Conservation (phyloP, 2,888 invertebrate species). For the Neria commutata region DNA sequence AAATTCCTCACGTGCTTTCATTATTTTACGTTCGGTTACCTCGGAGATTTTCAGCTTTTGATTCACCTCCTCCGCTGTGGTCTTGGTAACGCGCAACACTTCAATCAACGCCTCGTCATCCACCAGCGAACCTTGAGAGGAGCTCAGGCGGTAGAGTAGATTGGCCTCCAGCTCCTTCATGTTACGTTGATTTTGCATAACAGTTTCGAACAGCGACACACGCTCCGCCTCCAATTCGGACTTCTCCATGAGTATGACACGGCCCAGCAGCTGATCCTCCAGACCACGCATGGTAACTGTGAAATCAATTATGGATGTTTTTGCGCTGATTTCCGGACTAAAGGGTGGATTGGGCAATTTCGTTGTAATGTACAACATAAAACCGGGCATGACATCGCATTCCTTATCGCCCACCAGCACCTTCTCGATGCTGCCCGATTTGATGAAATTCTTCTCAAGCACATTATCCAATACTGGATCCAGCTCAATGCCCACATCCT, state of each 20-base stretch:
- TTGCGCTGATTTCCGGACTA: constrained; percentile 95
- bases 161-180: constrained; percentile 97
- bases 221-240: constrained; percentile 93
- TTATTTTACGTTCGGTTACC: constrained; percentile 92
- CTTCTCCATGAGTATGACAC: constrained; percentile 96
- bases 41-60: constrained; percentile 92
- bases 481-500: constrained; percentile 92
- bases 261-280: constrained; percentile 91
- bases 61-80: constrained; percentile 92
- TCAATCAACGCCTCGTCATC: constrained; percentile 95
- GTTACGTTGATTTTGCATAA: constrained; percentile 93
- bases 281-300: constrained; percentile 96
- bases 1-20: constrained; percentile 92
- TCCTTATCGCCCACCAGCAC: constrained; percentile 95
- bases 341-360: constrained; percentile 96
- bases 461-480: constrained; percentile 97
- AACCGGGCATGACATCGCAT: constrained; percentile 94
- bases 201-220: constrained; percentile 91
- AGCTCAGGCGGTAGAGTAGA: constrained; percentile 86
- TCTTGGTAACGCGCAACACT: constrained; percentile 84
- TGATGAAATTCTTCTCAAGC: constrained; percentile 95
- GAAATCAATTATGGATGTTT: constrained; percentile 96
- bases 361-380: constrained; percentile 94
- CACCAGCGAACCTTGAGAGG: constrained; percentile 91
- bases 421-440: constrained; percentile 95